Conservation (phyloP, 2,888 invertebrate genomes). For the Dasysyrphus albostriatus region DNA sequence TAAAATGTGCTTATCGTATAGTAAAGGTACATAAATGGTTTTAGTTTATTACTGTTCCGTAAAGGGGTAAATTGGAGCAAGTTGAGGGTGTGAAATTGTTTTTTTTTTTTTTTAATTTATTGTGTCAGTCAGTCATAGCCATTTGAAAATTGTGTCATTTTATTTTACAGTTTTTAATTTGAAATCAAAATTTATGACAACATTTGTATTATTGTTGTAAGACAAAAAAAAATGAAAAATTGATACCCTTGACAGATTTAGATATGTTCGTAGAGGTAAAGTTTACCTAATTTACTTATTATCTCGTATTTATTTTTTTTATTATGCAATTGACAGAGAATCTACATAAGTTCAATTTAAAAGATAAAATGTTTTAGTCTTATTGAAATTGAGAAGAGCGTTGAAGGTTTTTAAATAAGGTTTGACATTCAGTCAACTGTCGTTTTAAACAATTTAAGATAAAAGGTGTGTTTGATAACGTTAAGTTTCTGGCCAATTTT, state of each 20-base stretch:
- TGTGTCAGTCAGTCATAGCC: constrained; percentile 79
- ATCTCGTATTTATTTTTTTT: neutral
- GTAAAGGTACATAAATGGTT: constrained; percentile 42
- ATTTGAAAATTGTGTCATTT: constrained; percentile 40
- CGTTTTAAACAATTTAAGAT: too few species aligned
- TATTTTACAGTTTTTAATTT: constrained; percentile 34
- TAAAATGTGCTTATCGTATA: constrained; percentile 76
- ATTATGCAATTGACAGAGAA: neutral
- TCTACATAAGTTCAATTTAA: neutral
- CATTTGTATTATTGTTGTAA: neutral
- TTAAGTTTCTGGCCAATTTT: too few species aligned
- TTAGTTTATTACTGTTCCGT: constrained; percentile 61
- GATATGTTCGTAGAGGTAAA: neutral
- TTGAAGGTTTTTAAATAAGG: too few species aligned
- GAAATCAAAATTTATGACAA: constrained; percentile 18
- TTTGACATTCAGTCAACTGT: too few species aligned
- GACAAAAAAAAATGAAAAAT: neutral
- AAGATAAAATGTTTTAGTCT: too few species aligned
- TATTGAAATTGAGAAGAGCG: too few species aligned
- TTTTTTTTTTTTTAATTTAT: constrained; percentile 78
- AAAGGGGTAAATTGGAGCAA: constrained; percentile 68
- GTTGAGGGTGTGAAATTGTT: constrained; percentile 72
- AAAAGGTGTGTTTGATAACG: too few species aligned
- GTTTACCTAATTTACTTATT: neutral
- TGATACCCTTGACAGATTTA: constrained; percentile 26